A percentile compares a stretch with the other conserved stretches of the same genome.
Conservation (phyloP, 2,113 vertebrate genomes). For the Gallinago jamesoni region DNA sequence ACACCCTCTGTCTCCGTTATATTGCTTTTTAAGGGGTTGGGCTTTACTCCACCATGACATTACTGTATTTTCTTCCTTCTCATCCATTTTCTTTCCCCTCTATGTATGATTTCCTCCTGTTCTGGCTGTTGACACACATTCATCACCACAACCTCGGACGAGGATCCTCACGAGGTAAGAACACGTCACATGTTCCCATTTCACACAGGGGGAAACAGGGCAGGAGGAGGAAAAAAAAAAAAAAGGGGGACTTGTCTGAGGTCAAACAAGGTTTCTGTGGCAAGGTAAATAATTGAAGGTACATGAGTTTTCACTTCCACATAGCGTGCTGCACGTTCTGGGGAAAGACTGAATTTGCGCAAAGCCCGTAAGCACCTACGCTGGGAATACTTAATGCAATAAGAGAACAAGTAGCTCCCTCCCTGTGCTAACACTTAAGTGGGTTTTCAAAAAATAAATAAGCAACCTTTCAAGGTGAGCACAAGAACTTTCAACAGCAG, state of each 20-base stretch:
- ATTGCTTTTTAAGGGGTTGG: not conserved
- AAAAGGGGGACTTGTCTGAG: not conserved
- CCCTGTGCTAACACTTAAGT: not conserved
- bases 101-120: not conserved
- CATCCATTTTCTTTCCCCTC: not conserved
- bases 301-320: not conserved
- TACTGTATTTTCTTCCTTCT: not conserved
- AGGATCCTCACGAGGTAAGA: not conserved
- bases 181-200: not conserved
- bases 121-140: not conserved
- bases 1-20: not conserved
- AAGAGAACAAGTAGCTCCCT: not conserved
- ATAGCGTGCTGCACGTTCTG: not conserved
- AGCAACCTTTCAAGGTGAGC: not conserved
- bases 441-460: not conserved
- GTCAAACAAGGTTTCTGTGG: not conserved
- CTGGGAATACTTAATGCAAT: not conserved
- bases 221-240: not conserved
- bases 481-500: not conserved
- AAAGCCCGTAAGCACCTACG: not conserved
- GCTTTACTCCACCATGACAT: not conserved
- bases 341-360: not conserved
- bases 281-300: not conserved
- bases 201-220: accelerated
- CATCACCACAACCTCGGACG: accelerated